These are phyloP conservation scores for Pristionchus arcanus DNA, from an alignment of 2,888 invertebrate species.

Conservation along the genomic window DNA sequence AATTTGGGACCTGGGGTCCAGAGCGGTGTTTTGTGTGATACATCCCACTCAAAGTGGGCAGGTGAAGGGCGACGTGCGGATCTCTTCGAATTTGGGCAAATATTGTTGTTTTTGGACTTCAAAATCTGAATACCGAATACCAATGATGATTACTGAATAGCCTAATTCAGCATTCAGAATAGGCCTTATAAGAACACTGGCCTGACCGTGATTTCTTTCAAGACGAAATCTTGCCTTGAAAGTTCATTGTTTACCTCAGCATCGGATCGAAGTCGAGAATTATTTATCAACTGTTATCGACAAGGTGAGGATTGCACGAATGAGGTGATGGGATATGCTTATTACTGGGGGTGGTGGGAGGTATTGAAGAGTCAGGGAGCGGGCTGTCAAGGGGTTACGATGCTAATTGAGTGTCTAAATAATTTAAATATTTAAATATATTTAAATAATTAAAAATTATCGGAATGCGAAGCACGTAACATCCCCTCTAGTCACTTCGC, in stretches of 20 bases:
- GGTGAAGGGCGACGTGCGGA: neutral
- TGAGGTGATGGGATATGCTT: neutral
- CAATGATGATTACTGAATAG: too few relatives aligned
- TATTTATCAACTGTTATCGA: neutral
- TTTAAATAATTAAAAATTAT: neutral
- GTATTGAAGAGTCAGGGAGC: neutral
- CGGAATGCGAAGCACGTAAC: conserved; percentile 57
- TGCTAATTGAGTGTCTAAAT: too few relatives aligned
- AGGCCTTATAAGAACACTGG: neutral
- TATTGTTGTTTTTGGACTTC: neutral
- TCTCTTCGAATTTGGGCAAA: neutral
- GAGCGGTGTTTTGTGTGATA: neutral
- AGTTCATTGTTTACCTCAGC: too few relatives aligned
- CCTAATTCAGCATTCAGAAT: too few relatives aligned
- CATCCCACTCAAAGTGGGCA: conserved; percentile 23
- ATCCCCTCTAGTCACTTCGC: conserved; percentile 55
- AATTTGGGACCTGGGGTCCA: neutral
- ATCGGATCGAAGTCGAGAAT: too few relatives aligned
- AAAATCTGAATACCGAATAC: neutral
- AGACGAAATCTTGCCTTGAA: too few relatives aligned
- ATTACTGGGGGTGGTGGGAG: too few relatives aligned
- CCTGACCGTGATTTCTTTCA: too few relatives aligned
- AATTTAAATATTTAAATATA: neutral
- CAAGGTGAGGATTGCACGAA: neutral
- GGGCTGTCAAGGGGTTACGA: too few relatives aligned